phyloP scores from a whole-genome alignment of 2,888 invertebrate genomes.

The Folsomia manolachei region DNA sequence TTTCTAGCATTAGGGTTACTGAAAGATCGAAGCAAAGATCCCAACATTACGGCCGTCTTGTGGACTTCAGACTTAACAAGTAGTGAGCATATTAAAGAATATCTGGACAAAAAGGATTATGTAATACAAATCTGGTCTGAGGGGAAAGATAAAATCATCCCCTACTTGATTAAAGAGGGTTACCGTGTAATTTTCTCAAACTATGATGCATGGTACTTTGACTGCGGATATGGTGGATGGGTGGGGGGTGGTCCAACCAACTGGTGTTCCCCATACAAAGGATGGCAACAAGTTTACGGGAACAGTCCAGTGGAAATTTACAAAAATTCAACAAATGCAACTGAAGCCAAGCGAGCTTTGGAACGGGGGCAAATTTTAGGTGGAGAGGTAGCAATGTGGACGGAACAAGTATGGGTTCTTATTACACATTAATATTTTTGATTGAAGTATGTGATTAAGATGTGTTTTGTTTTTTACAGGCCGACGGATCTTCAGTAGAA shows the following conservation, averaged over 20 bases:
- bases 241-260: slow-evolving; percentile 71
- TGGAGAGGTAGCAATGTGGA: slow-evolving; percentile 80
- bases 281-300: slow-evolving; percentile 74
- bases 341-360: slow-evolving; percentile 33
- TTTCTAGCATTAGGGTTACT: slow-evolving; percentile 58
- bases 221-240: slow-evolving; percentile 83
- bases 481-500: slow-evolving; percentile 41
- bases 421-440: neutral
- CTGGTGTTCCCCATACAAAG: slow-evolving; percentile 87
- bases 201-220: slow-evolving; percentile 80
- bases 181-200: slow-evolving; percentile 78
- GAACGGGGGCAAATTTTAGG: slow-evolving; percentile 59
- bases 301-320: slow-evolving; percentile 66
- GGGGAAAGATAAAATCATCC: slow-evolving; percentile 59
- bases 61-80: slow-evolving; percentile 78
- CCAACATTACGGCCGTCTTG: slow-evolving; percentile 65
- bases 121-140: slow-evolving; percentile 70
- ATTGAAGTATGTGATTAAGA: neutral
- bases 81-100: slow-evolving; percentile 63
- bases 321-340: slow-evolving; percentile 33
- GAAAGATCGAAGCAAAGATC: slow-evolving; percentile 60
- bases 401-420: slow-evolving; percentile 67
- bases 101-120: slow-evolving; percentile 69
- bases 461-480: slow-evolving; percentile 51
- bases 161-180: slow-evolving; percentile 67